Base-by-base conservation (phyloP, 2,113 vertebrate genomes). In the Erpornis zantholeuca region DNA sequence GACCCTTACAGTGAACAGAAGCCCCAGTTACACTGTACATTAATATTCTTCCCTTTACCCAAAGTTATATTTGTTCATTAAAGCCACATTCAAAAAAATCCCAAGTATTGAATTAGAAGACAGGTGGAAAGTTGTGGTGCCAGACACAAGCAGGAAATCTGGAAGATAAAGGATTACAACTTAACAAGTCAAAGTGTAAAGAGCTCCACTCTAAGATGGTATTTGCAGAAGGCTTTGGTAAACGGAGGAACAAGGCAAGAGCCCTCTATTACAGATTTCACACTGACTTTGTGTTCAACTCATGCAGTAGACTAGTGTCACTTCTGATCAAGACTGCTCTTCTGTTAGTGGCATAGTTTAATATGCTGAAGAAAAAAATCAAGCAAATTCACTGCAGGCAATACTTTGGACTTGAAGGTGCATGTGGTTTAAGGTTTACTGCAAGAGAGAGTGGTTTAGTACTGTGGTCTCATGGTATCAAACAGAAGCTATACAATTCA, bases 1-100 rank as follows among this genome's bases (percentile, higher is more conserved):
- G 96, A 95, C 86, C 80, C 83, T 96, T 96, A 94, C 92, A 93
- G 92, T 92, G 91, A 97, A 95, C 91, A 96, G 91, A 96, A 96
- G 70, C 71, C 78, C 38, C 54, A 82, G 92, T 92, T 92, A 97
- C 73, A 96, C 73, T 96, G 94, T 92, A 95, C 77, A 73, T 92
- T 73, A 96, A 93, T 95, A 96, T 91, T 95, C 92, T 73, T 71
- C 59, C 29, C 71, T 86, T 88, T 64, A 73, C 40, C 45, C n/a
- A 1, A 72, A 91, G 56, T 85, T 91, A 91, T 66, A 90, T 88
- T 90, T 91, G 38, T 71, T 83, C 36, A 21, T 76, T 88, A 85
- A 90, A 93, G 45, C 36, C 92, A 77, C 76, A 83, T 54, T 77
- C 6, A 54, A 60, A 91, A 76, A 82, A 83, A 8, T 0, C 2